Evolutionary conservation across 2,888 invertebrate genomes (phyloP), one percentile per base, ranked within the genome.

Genomic region (Acronicta alni): DNA sequence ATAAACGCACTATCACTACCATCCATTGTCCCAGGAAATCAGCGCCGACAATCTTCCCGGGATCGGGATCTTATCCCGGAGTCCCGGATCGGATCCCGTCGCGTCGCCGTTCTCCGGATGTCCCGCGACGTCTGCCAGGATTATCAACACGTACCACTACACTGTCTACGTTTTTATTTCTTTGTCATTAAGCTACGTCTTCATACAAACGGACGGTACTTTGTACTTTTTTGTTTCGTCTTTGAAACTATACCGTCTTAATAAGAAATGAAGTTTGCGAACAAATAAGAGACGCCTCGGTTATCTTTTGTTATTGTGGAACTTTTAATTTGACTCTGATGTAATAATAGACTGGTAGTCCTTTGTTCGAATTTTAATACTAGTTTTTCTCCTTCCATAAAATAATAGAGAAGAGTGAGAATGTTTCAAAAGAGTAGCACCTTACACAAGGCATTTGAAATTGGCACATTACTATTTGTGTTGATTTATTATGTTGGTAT

Each of bases 1-100:
- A 86, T 87, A 84, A 87, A 84, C 83, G 83, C 69, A 70, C 79
- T 77, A 84, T 63, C 57, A 62, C 82, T 76, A 79, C 79, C 80
- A 83, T 81, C 83, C 78, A 86, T 87, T 89, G 88, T 88, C 84
- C 81, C 82, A 84, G 83, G 81, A 86, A 91, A 90, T 90, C 89
- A 88, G 84, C 78, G 84, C 79, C 84, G 84, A 86, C 87, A 87
- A 91, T 91, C 91, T 87, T 80, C 64, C 80, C 76, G 82, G 82
- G 82, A 86, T 83, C 80, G 83, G 82, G 77, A 84, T 89, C 84
- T 90, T 87, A 88, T 86, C 82, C 87, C 80, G 79, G 79, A 78
- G 71, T 68, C 75, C 80, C 82, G 84, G 85, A 86, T 84, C 85
- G 84, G 83, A 84, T 82, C 81, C 83, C 78, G 82, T 81, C 80